These are phyloP conservation scores for Bufo bufo DNA, from an alignment of 2,113 vertebrate species.

Conservation along the genomic window DNA sequence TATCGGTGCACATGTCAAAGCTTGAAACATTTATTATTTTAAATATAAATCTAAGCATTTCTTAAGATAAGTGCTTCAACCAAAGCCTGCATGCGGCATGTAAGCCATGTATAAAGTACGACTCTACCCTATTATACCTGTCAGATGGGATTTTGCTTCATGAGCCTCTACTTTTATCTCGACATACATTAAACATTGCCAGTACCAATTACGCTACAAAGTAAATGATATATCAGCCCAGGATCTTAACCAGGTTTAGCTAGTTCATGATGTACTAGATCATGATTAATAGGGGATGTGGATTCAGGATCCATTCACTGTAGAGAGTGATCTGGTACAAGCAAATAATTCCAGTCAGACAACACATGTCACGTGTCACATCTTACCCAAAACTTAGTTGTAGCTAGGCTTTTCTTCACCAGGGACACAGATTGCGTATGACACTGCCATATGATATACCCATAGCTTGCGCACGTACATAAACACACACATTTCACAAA, in stretches of 20 bases:
- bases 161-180: not conserved
- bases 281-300: not conserved
- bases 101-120: not conserved
- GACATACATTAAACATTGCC: not conserved
- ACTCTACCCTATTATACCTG: not conserved
- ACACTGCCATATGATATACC: too few relatives aligned
- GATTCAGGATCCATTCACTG: not conserved
- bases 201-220: not conserved
- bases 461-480: too few relatives aligned
- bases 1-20: too few relatives aligned
- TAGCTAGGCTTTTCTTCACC: too few relatives aligned
- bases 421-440: too few relatives aligned
- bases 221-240: not conserved
- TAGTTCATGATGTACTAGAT: not conserved
- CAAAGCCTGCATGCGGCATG: not conserved
- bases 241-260: not conserved
- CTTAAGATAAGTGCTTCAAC: not conserved
- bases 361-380: too few relatives aligned
- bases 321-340: not conserved
- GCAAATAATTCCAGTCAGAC: not conserved
- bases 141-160: not conserved
- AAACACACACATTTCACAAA: too few relatives aligned
- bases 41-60: not conserved
- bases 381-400: too few relatives aligned
- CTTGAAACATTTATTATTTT: not conserved